These are phyloP conservation scores for Nematolebias whitei DNA, from an alignment of 2,113 vertebrate genomes.

Conservation along the genomic window DNA sequence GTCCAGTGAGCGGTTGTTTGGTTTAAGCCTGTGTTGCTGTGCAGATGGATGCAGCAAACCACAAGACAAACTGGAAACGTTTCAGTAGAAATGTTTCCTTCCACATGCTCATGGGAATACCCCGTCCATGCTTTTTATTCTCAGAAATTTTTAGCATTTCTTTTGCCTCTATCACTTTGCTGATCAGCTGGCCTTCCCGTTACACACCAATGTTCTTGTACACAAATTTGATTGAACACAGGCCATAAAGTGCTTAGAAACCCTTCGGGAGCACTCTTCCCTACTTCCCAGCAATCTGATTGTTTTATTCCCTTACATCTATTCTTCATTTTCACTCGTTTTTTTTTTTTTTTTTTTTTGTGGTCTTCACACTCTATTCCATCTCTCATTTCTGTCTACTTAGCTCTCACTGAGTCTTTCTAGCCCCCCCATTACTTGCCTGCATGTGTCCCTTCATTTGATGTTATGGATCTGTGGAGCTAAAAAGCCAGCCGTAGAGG, in stretches of 20 bases:
- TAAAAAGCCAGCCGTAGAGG: neutral
- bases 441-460: slow-evolving; percentile 1
- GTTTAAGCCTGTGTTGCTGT: slow-evolving; percentile 6
- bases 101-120: slow-evolving; percentile 34
- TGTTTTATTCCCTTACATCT: slow-evolving; percentile 30
- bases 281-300: slow-evolving; percentile 57
- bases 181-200: slow-evolving; percentile 52
- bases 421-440: slow-evolving; percentile 1
- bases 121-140: slow-evolving; percentile 43
- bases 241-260: slow-evolving; percentile 51
- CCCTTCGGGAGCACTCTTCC: slow-evolving; percentile 37
- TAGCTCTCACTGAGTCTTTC: neutral
- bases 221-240: slow-evolving; percentile 56
- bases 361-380: neutral
- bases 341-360: neutral
- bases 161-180: slow-evolving; percentile 38
- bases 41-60: slow-evolving; percentile 32
- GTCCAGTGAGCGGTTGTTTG: slow-evolving; percentile 11
- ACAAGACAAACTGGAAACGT: slow-evolving; percentile 44
- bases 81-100: slow-evolving; percentile 20
- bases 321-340: slow-evolving; percentile 13
- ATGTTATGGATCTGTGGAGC: slow-evolving; percentile 32
- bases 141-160: slow-evolving; percentile 49
- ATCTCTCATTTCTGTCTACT: slow-evolving; percentile 3
- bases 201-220: slow-evolving; percentile 45